Conservation (phyloP, 1,140 invertebrate species). For the Hypsibius dujardini region DNA sequence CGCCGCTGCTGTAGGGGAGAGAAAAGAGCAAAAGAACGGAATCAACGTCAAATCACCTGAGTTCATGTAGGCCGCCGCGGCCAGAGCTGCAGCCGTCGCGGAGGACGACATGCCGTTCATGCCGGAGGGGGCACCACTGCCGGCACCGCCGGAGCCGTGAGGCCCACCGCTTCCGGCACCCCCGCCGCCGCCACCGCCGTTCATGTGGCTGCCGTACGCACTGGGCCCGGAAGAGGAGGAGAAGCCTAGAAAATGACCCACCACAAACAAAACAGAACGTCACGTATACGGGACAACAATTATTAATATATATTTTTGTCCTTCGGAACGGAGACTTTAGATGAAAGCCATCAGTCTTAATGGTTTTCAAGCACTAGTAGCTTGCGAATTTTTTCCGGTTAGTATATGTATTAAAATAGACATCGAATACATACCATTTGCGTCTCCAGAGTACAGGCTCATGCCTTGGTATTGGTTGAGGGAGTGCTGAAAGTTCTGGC, state of each 20-base stretch:
- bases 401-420: not conserved
- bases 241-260: constrained; percentile 7
- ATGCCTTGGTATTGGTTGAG: constrained; percentile 13
- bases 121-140: not conserved
- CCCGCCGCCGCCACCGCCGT: no score
- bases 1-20: no score
- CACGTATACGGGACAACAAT: not conserved
- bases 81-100: not conserved
- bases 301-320: not conserved
- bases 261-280: not conserved
- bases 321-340: not conserved
- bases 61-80: constrained; percentile 4
- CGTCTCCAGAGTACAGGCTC: constrained; percentile 2
- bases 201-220: no score
- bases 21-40: not conserved
- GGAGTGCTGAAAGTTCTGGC: constrained; percentile 12
- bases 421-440: not conserved
- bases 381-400: not conserved
- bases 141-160: no score
- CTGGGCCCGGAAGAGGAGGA: no score
- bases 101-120: not conserved
- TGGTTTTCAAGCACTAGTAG: not conserved
- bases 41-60: not conserved
- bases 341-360: not conserved
- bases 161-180: no score